Base-by-base conservation (phyloP, 2,113 vertebrate genomes). In the Perca schrenkii region DNA sequence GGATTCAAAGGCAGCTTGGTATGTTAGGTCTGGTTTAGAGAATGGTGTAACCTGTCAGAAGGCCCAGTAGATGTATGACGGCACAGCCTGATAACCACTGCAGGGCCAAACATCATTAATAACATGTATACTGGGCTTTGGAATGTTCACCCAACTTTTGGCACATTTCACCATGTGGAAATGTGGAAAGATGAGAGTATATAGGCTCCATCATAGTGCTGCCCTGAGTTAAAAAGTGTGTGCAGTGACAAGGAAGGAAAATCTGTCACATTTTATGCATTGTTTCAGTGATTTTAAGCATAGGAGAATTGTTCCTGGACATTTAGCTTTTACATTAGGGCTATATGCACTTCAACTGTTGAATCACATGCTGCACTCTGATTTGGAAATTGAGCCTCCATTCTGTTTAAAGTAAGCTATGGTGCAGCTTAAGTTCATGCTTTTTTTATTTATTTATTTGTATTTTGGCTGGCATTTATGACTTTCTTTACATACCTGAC, bases 101-200 rank as follows among this genome's bases (percentile, higher is more conserved):
- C 63, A 25, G 3, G 40, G 61, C 19, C 12, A n/a, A n/a, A 40
- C 52, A 34, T 34, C 34, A 34, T 34, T 34, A 34, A 34, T 34
- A 6, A 34, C 34, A 54, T 21, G 3, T 11, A 43, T 10, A 43
- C 40, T 43, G 40, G 19, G 21, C 8, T 11, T 54, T 54, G 52
- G 12, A 54, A 15, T n/a, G 1, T 11, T 31, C 36, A 21, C 12
- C 40, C 6, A 34, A 2, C 6, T 31, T 19, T 31, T 46, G 17
- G 17, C 25, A 34, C 56, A 52, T 78, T 68, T 78, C 28, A 52
- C 31, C n/a, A 25, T 43, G 28, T 54, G n/a, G n/a, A 70, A 43
- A 62, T 40, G 36, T 40, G 36, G 40, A 43, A 43, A 43, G 49
- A 36, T 6, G 22, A 14, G 6, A 36, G 21, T 40, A 43, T 11